phyloP scores from a whole-genome alignment of 2,797 vertebrate genomes.

The Coluber constrictor region DNA sequence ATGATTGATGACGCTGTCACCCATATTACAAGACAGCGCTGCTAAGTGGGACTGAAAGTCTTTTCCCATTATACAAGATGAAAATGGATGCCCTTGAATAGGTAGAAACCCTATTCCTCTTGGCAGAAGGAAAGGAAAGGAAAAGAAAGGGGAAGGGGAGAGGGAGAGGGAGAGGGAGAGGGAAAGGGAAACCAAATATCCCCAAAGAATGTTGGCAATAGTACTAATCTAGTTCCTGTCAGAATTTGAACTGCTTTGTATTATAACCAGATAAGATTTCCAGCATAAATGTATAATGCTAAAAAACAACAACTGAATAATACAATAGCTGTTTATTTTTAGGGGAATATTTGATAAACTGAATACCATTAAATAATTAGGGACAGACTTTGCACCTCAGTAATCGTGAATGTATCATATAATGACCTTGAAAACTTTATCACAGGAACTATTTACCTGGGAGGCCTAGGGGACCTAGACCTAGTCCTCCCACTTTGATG shows the following conservation, averaged over 20 bases:
- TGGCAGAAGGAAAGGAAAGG: background rate
- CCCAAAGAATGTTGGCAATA: background rate
- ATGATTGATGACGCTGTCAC: slow-evolving; percentile 37
- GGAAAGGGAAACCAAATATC: background rate
- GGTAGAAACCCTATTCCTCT: background rate
- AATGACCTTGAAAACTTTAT: background rate
- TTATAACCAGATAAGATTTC: background rate
- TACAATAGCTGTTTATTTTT: background rate
- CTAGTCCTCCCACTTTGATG: background rate
- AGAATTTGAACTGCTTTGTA: background rate
- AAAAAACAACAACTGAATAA: background rate
- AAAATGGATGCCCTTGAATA: background rate
- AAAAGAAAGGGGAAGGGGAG: background rate
- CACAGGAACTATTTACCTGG: background rate
- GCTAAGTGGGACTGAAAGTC: background rate
- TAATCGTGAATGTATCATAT: background rate
- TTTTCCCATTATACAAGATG: slow-evolving; percentile 9
- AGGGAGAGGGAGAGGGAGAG: too few relatives aligned
- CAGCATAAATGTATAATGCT: background rate
- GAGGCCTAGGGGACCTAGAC: too few relatives aligned
- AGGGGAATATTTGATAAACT: background rate
- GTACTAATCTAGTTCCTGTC: background rate
- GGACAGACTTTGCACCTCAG: background rate
- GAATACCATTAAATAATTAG: background rate
- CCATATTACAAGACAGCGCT: background rate